phyloP scores from a whole-genome alignment of 2,797 vertebrate genomes.

The Taenioides sp. region DNA sequence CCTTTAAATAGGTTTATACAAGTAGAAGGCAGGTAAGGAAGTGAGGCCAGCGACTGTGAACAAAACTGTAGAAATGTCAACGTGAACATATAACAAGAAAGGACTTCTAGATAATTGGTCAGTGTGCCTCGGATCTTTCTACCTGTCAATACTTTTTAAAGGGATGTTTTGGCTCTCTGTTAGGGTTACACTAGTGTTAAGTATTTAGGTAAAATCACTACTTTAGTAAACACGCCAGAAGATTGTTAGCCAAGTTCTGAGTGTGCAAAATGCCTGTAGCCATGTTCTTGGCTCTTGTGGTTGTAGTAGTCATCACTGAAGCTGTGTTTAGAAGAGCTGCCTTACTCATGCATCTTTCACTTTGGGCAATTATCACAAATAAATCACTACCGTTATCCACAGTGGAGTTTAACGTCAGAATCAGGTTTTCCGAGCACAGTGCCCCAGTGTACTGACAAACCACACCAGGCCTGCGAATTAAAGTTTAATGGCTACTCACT shows the following conservation, averaged over 20 bases:
- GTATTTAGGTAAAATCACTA: background rate
- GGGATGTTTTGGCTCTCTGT: too few species aligned
- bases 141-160: too few species aligned
- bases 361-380: slow-evolving; percentile 15
- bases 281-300: slow-evolving; percentile 23
- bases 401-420: background rate
- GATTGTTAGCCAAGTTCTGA: background rate
- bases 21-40: too few species aligned
- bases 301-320: slow-evolving; percentile 17
- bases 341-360: slow-evolving; percentile 23
- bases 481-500: slow-evolving; percentile 11
- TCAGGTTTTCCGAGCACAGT: background rate
- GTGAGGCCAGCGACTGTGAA: too few species aligned
- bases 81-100: too few species aligned
- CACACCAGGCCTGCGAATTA: background rate
- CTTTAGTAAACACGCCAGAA: background rate
- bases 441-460: slow-evolving; percentile 4
- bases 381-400: slow-evolving; percentile 15
- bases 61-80: too few species aligned
- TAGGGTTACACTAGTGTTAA: background rate
- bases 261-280: slow-evolving; percentile 7
- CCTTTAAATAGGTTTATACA: too few species aligned
- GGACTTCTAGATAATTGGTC: too few species aligned
- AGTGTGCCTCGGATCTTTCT: too few species aligned
- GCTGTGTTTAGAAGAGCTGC: slow-evolving; percentile 21